Percentiles rank a stretch among this genome's conserved stretches.
Evolutionary conservation across 2,888 invertebrate genomes (phyloP).

Genomic region (Amblyteles armatorius): DNA sequence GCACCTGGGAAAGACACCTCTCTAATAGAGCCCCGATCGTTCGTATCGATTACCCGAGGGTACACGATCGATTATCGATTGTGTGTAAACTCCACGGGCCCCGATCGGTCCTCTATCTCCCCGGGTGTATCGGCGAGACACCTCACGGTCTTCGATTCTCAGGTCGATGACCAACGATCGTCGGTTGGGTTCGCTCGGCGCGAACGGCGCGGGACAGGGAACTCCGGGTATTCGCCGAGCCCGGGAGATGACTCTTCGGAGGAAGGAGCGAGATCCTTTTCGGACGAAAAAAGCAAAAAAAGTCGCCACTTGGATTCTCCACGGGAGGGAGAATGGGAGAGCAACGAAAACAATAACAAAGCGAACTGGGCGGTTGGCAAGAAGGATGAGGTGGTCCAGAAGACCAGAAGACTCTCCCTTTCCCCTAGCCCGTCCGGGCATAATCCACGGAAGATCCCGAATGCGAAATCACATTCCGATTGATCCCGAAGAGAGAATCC

Average conservation of each 20-base stretch:
- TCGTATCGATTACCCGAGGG: slow-evolving; percentile 51
- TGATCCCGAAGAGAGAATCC: slow-evolving; percentile 40
- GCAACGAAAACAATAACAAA: slow-evolving; percentile 79
- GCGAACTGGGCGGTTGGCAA: slow-evolving; percentile 71
- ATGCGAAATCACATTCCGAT: slow-evolving; percentile 83
- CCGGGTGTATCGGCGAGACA: slow-evolving; percentile 41
- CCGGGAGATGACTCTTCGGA: background rate
- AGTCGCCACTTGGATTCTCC: slow-evolving; percentile 21
- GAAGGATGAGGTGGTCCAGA: slow-evolving; percentile 67
- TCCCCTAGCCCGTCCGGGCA: slow-evolving; percentile 68
- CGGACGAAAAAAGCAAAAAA: slow-evolving; percentile 7
- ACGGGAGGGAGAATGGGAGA: slow-evolving; percentile 7
- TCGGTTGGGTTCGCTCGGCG: background rate
- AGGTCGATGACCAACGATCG: slow-evolving; percentile 39
- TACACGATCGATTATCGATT: slow-evolving; percentile 63
- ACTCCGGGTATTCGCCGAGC: background rate
- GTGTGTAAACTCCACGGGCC: slow-evolving; percentile 53
- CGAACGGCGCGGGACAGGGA: background rate
- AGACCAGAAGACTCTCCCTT: slow-evolving; percentile 27
- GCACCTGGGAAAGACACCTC: slow-evolving; percentile 60
- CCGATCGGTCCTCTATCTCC: background rate
- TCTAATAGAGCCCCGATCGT: slow-evolving; percentile 64
- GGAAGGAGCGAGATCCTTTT: background rate
- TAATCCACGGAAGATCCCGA: slow-evolving; percentile 82
- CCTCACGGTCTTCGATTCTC: slow-evolving; percentile 32